Base-by-base conservation (phyloP, 2,113 vertebrate species). In the Grus americana region DNA sequence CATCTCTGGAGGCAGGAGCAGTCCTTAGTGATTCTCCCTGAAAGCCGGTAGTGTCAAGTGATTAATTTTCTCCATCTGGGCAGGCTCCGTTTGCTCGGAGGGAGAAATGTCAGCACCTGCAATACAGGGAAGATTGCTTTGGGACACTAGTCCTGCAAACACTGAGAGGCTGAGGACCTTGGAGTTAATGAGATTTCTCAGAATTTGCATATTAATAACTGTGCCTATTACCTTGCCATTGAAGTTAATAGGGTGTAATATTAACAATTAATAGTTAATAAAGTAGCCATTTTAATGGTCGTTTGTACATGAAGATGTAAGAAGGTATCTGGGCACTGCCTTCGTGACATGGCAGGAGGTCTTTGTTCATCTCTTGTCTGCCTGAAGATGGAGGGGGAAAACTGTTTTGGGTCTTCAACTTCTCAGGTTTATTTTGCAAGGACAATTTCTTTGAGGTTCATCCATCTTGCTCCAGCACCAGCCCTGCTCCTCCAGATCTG, bases 151-250 rank as follows among this genome's bases (percentile, higher is more conserved):
- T 34, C 76, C 76, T 44, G 73, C 22, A 29, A 55, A 47, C 50
- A 16, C 2, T 0, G 11, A 34, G 27, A 75, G 29, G 4, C 5
- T 29, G 32, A 92, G 34, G 47, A 50, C 80, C 57, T 73, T 11
- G 65, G 52, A 50, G 26, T 58, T 96, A 93, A 96, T 86, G 79
- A 90, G 71, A 66, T 90, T 59, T 47, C 68, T 68, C 40, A 70
- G 22, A 49, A 94, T 97, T 92, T 96, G 86, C 96, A 95, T 96
- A 59, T 92, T 93, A 88, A 93, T 88, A 91, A 84, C 74, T 6
- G 13, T 15, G 11, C 63, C 70, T 68, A 44, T 93, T 78, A 82
- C 57, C 42, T 75, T 24, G 24, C 47, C 20, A 6, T 84, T 72
- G 49, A 78, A 44, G 73, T 81, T 79, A 66, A 92, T 78, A 76